Conservation (phyloP, 2,888 invertebrate species). For the Aricia artaxerxes region DNA sequence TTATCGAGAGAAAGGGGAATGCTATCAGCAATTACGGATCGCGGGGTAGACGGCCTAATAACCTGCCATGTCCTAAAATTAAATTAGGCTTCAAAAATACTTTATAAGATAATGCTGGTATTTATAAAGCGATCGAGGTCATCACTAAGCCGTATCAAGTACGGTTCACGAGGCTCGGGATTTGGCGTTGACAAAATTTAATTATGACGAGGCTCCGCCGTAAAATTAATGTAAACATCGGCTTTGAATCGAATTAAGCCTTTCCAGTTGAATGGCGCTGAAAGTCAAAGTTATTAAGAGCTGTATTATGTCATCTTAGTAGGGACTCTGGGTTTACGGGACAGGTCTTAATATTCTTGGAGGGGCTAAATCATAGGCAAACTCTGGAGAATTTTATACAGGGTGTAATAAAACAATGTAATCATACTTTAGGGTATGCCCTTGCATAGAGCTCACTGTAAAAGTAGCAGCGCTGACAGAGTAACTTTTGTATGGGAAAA, state of each 20-base stretch:
- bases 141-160: constrained; percentile 23
- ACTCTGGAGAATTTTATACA: neutral
- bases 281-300: constrained; percentile 21
- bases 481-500: too few relatives aligned
- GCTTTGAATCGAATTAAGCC: constrained; percentile 28
- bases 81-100: neutral
- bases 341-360: neutral
- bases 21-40: neutral
- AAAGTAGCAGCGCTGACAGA: too few relatives aligned
- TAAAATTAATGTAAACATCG: constrained; percentile 26
- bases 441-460: too few relatives aligned
- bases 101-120: neutral
- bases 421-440: too few relatives aligned
- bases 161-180: neutral
- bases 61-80: neutral
- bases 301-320: constrained; percentile 16
- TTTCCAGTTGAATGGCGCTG: constrained; percentile 17
- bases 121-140: neutral
- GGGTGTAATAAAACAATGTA: too few relatives aligned
- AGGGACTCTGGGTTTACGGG: neutral
- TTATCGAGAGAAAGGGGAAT: too few relatives aligned
- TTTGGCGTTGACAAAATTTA: constrained; percentile 27
- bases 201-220: constrained; percentile 22
- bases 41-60: neutral
- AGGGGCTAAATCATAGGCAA: neutral